Base-by-base conservation (phyloP, 2,797 vertebrate genomes). In the Heteromormyrus szaboi region DNA sequence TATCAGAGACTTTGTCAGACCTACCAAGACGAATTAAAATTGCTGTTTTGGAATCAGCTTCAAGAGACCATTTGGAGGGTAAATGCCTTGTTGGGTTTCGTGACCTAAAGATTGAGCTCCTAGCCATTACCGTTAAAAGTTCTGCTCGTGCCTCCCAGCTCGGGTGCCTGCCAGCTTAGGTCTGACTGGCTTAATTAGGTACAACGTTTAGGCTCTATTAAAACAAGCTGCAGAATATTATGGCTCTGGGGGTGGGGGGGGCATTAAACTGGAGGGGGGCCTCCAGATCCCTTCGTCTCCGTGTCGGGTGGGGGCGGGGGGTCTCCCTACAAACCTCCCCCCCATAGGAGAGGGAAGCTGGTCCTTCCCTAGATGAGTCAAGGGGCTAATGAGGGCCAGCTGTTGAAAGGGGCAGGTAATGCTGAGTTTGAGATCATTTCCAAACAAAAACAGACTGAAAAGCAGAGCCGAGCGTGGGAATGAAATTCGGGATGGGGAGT, bases 321-420 rank as follows among this genome's bases (percentile, higher is more conserved):
- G 14, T n/a, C 48, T 33, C 22, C 4, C 53, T 41, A 1, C 25
- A 53, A 50, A 85, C 7, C 72, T 37, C 2, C 48, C 6, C 41
- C 33, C 41, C 7, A 25, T 56, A 88, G 88, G 91, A 91, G 91
- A 89, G 93, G 95, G 94, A 94, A 91, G 92, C 33, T 50, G 54
- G 4, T n/a, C 68, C 89, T 92, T 91, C 91, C 90, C 54, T 54
- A 88, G 90, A 92, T 90, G 91, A 94, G 92, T 92, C 76, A 14
- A 12, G 29, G 19, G 29, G 12, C 85, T 95, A 94, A 95, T 94
- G 86, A 92, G 90, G 93, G 91, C 87, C 94, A 95, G 93, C 92
- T 94, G 94, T 85, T 85, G 88, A 68, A 25, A 50, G 72, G 51
- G 81, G 86, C 85, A 22, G 17, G 83, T 48, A 85, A 72, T 48